Percentiles rank a stretch among this genome's conserved stretches.
Evolutionary conservation across 2,888 invertebrate species (phyloP).

Genomic region (Heliconius charithonia): DNA sequence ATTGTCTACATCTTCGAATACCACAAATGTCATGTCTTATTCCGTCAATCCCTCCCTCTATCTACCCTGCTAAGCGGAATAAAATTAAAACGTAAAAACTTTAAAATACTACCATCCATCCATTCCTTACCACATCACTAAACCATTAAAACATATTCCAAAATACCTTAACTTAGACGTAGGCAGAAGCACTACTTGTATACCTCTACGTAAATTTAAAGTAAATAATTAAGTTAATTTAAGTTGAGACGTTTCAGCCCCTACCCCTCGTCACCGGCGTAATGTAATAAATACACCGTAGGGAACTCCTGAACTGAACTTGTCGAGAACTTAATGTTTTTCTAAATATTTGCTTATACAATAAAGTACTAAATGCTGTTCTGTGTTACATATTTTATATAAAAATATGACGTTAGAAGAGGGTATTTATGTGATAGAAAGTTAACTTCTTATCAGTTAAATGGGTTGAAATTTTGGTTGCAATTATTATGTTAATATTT

Average conservation of each 20-base stretch:
- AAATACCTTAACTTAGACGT: background rate
- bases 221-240: conserved; percentile 16
- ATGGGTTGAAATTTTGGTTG: too few species aligned
- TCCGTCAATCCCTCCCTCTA: too few species aligned
- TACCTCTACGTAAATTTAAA: background rate
- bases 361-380: background rate
- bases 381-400: too few species aligned
- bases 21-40: background rate
- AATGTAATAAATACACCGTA: conserved; percentile 13
- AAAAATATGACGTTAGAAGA: too few species aligned
- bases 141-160: background rate
- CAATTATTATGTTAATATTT: too few species aligned
- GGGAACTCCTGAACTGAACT: background rate
- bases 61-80: too few species aligned
- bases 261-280: conserved; percentile 5
- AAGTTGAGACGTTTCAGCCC: conserved; percentile 5
- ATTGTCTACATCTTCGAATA: background rate
- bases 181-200: background rate
- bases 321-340: background rate
- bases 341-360: background rate
- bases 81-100: too few species aligned
- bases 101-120: background rate
- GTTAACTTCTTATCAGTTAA: too few species aligned
- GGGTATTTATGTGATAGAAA: too few species aligned
- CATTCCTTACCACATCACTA: background rate